Conservation (phyloP, 37 sponge, comb jelly and placozoan species). For the Hormiphora californensis region DNA sequence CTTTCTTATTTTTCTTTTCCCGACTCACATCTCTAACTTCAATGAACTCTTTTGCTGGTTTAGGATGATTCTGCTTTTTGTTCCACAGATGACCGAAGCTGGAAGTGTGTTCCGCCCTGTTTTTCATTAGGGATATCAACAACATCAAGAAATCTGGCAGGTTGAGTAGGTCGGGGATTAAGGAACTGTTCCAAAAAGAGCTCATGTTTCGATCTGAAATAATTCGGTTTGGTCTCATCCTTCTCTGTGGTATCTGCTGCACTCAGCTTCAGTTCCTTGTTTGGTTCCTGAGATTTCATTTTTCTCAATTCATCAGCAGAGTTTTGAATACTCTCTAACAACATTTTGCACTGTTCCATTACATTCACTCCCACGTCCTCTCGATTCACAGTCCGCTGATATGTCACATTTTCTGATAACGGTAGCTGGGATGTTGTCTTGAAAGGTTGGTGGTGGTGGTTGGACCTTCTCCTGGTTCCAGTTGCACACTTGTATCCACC, state of each 20-base stretch:
- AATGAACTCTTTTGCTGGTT: neutral
- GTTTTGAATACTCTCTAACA: conserved; percentile 20
- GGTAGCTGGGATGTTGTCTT: no score
- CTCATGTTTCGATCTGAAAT: conserved; percentile 38
- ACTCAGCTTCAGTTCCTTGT: no score
- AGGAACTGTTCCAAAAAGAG: conserved; percentile 19
- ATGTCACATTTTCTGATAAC: conserved; percentile 24
- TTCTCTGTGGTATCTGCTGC: no score
- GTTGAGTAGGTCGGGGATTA: neutral
- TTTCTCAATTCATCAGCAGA: conserved; percentile 18
- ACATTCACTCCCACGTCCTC: neutral
- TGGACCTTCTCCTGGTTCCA: no score
- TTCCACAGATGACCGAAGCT: no score
- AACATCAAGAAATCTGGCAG: neutral
- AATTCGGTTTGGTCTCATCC: neutral
- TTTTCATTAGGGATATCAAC: conserved; percentile 20
- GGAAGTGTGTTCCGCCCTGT: no score
- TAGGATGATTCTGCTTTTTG: neutral
- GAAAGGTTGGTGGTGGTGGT: no score
- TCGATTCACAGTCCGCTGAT: neutral
- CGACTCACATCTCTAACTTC: no score
- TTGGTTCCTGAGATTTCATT: no score
- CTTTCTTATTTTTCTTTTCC: no score
- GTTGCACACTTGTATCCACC: no score
- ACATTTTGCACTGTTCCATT: conserved; percentile 39